A percentile compares a stretch with the other conserved stretches of the same genome.
Conservation (phyloP, 2,797 vertebrate genomes). For the Microcaecilia unicolor region DNA sequence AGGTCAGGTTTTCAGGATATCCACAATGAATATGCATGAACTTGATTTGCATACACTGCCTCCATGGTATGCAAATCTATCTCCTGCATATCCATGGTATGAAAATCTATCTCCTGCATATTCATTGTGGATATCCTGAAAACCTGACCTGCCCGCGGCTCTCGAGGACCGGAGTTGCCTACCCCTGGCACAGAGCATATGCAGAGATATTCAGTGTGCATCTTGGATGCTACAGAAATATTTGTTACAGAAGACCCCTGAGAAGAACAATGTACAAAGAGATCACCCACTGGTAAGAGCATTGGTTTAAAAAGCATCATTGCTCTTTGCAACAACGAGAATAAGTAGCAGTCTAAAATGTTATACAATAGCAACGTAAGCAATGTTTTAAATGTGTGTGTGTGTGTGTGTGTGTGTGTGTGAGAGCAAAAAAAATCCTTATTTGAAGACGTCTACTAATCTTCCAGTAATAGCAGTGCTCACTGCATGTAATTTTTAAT, state of each 20-base stretch:
- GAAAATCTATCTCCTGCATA: too few relatives aligned
- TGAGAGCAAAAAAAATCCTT: conserved; percentile 3
- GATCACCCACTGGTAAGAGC: conserved; percentile 6
- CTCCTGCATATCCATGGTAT: too few relatives aligned
- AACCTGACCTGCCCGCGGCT: too few relatives aligned
- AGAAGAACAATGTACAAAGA: conserved; percentile 28
- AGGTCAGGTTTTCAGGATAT: too few relatives aligned
- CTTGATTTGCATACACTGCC: too few relatives aligned
- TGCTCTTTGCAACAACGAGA: not conserved
- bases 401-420: too few relatives aligned
- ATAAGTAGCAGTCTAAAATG: conserved; percentile 1
- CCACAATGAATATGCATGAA: too few relatives aligned
- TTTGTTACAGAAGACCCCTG: conserved; percentile 31
- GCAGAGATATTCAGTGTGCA: not conserved
- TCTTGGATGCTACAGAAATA: conserved; percentile 3
- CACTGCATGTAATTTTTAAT: conserved; percentile 3
- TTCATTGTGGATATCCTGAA: too few relatives aligned
- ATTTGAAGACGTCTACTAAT: conserved; percentile 13
- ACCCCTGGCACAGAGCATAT: too few relatives aligned
- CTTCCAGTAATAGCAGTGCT: conserved; percentile 8
- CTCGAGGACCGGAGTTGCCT: too few relatives aligned
- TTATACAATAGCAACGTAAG: conserved; percentile 23
- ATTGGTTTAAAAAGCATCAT: conserved; percentile 13
- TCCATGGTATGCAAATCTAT: too few relatives aligned
- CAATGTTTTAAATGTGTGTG: conserved; percentile 20